Conservation (phyloP, 1,140 invertebrate genomes). For the Elymnias hypermnestra region DNA sequence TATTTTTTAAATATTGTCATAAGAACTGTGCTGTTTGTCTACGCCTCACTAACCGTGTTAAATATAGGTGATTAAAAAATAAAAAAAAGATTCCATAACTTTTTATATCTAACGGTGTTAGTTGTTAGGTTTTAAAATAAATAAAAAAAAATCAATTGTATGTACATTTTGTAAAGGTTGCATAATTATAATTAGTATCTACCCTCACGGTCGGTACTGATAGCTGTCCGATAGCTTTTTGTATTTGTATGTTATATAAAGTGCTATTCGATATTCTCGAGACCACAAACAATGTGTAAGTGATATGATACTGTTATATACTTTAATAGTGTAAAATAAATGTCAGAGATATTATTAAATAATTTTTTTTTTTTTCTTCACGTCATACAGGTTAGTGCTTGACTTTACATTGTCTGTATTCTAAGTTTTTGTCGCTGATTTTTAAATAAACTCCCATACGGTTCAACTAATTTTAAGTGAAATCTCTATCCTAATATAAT, state of each 20-base stretch:
- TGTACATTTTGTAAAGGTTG: conserved; percentile 30
- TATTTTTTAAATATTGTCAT: conserved; percentile 1
- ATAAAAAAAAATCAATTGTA: conserved; percentile 16
- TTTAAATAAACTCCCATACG: too few relatives aligned
- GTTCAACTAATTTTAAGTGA: too few relatives aligned
- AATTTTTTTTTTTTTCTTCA: too few relatives aligned
- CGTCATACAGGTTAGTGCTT: too few relatives aligned
- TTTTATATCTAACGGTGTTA: conserved; percentile 51
- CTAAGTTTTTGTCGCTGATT: too few relatives aligned
- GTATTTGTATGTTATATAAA: conserved; percentile 26
- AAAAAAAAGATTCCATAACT: conserved; percentile 50
- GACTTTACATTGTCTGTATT: too few relatives aligned
- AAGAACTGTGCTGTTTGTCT: conserved; percentile 9
- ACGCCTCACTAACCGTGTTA: conserved; percentile 11
- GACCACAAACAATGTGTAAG: conserved; percentile 29
- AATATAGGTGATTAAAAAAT: conserved; percentile 16
- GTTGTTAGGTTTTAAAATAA: conserved; percentile 25
- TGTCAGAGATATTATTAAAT: conserved; percentile 43
- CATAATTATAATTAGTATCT: conserved; percentile 51
- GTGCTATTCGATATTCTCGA: conserved; percentile 23
- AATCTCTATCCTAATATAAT: too few relatives aligned
- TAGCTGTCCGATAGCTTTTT: conserved; percentile 33
- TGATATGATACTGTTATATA: conserved; percentile 47
- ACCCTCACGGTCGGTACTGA: conserved; percentile 14
- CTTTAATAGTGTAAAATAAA: conserved; percentile 57